phyloP scores from a whole-genome alignment of 2,888 invertebrate genomes.

The Zygogramma bicolorata region DNA sequence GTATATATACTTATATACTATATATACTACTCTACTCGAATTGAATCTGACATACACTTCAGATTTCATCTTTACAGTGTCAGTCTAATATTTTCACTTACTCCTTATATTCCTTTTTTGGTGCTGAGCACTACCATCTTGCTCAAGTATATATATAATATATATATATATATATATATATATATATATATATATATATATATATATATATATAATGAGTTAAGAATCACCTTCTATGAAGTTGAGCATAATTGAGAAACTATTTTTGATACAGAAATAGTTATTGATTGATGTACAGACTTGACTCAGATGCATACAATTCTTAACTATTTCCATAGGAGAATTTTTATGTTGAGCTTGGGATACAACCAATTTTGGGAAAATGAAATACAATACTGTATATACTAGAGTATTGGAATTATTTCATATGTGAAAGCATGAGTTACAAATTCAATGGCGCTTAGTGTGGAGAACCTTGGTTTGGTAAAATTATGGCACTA shows the following conservation, averaged over 20 bases:
- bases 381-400: neutral
- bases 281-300: neutral
- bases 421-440: neutral
- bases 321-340: neutral
- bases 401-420: neutral
- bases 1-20: no score
- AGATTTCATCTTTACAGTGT: no score
- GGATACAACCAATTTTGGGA: neutral
- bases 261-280: neutral
- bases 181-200: no score
- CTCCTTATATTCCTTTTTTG: no score
- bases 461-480: neutral
- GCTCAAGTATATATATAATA: no score
- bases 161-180: no score
- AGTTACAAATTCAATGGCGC: neutral
- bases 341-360: neutral
- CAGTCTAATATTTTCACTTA: no score
- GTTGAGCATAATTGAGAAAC: neutral
- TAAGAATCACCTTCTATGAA: neutral
- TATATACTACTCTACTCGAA: no score
- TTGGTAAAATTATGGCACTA: conserved; percentile 6
- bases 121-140: no score
- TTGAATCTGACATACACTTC: no score
- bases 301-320: neutral
- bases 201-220: no score